Base-by-base conservation (phyloP, 2,888 invertebrate species). In the Eulithis testata region DNA sequence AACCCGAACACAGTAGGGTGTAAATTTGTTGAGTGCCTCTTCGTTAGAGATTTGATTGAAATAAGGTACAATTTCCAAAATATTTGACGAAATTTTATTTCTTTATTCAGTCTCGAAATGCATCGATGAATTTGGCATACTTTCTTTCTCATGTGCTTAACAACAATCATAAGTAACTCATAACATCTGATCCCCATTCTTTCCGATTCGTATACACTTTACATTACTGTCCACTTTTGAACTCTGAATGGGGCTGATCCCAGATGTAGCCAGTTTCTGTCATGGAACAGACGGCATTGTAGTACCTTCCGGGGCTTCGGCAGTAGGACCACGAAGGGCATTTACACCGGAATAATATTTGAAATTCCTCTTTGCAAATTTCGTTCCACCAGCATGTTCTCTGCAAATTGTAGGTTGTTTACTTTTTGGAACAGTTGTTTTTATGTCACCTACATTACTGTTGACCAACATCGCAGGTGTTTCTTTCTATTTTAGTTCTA, bases 311-410 rank as follows among this genome's bases (percentile, higher is more conserved):
- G 4, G 97, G 97, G 74, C 95, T 97, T 75, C 97, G 94, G 89
- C 98, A 98, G 85, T 95, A 98, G 0, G 97, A 97, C 96, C 96
- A 97, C 69, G 96, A 95, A 0, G 98, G 98, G 79, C 98, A 98
- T 81, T 96, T 96, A 90, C 98, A 98, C 67, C 97, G 95, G 87
- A 98, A 98, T 75, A 96, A 94, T 73, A 94, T 96, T 88, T 97
- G 97, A 82, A 98, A 98, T 87, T 98, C 98, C 84, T 97, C 97
- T 83, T 98, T 98, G 91, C 98, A 98, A 14, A 97, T 95, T 93
- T 98, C 98, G 86, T 97, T 98, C 97, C 97, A 97, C 97, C 97
- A 98, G 87, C 98, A 98, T 58, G 97, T 97, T 84, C 98, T 95
- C 98, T 97, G 85, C 57, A 93, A 52, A 56, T 1, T 45, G 11